Percentiles rank a stretch among this genome's conserved stretches.
These are phyloP conservation scores for Erethizon dorsatum DNA, from an alignment of 2,797 vertebrate genomes.

Conservation along the genomic window DNA sequence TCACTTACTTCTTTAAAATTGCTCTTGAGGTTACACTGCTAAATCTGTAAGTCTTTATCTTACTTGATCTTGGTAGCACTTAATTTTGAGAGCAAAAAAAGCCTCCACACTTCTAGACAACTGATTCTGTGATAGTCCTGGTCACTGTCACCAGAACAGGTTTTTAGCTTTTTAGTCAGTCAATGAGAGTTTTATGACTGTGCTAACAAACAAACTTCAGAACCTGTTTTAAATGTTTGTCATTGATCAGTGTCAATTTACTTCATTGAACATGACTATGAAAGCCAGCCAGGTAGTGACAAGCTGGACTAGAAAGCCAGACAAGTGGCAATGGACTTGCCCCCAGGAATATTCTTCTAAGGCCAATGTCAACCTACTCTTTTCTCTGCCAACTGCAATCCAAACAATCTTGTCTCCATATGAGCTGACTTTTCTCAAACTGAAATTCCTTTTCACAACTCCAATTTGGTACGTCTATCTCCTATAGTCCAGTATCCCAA, in stretches of 20 bases:
- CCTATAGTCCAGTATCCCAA: neutral
- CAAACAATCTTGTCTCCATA: neutral
- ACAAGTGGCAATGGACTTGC: neutral
- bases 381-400: neutral
- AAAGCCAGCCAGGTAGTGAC: neutral
- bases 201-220: neutral
- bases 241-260: neutral
- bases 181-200: neutral
- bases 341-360: neutral
- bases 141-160: neutral
- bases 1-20: constrained; percentile 8
- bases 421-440: neutral
- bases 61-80: constrained; percentile 26
- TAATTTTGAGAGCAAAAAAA: neutral
- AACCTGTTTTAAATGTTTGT: constrained; percentile 28
- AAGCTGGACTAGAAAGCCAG: neutral
- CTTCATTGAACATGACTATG: neutral
- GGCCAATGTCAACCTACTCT: neutral
- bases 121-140: neutral
- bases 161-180: constrained; percentile 56
- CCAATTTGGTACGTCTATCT: neutral
- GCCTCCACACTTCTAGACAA: neutral
- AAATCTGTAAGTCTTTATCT: neutral
- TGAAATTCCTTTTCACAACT: neutral
- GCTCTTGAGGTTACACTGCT: neutral